A percentile compares a stretch with the other conserved stretches of the same genome.
phyloP scores from a whole-genome alignment of 2,797 vertebrate genomes.

The Tokudaia muenninki region DNA sequence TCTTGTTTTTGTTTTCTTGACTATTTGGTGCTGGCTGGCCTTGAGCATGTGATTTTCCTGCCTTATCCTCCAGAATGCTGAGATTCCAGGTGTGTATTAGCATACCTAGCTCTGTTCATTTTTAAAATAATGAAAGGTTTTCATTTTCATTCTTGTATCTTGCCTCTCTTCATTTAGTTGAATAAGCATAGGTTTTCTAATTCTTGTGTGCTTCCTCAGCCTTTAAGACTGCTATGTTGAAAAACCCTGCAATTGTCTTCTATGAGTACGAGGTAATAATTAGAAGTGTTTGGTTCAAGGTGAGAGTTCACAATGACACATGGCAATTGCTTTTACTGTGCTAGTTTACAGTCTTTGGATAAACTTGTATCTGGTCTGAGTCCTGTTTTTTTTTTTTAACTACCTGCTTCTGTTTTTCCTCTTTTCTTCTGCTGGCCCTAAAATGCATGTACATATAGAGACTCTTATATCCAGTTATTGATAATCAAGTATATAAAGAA shows the following conservation, averaged over 20 bases:
- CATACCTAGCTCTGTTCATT: not conserved
- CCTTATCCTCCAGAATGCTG: not conserved
- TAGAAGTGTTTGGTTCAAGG: conserved; percentile 48
- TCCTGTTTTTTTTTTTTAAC: conserved; percentile 46
- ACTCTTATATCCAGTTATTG: conserved; percentile 36
- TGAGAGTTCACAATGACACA: conserved; percentile 49
- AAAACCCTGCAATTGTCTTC: conserved; percentile 55
- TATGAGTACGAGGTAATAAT: conserved; percentile 39
- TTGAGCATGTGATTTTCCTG: not conserved
- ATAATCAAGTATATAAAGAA: conserved; percentile 49
- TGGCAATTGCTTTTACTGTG: conserved; percentile 21
- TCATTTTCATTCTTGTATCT: not conserved
- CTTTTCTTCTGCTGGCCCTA: not conserved
- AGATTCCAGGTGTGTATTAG: not conserved
- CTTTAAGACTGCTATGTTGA: conserved; percentile 56
- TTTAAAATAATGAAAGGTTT: conserved; percentile 30
- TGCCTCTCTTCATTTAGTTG: conserved; percentile 51
- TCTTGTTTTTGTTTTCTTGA: not conserved
- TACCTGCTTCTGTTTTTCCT: not conserved
- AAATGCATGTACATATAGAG: conserved; percentile 26
- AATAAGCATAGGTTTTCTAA: conserved; percentile 52
- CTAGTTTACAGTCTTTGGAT: conserved; percentile 51
- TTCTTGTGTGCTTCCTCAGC: conserved; percentile 42
- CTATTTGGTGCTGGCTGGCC: not conserved
- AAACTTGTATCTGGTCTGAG: conserved; percentile 41